Evolutionary conservation across 1,140 invertebrate genomes (phyloP).

Genomic region (Odontomachus brunneus): DNA sequence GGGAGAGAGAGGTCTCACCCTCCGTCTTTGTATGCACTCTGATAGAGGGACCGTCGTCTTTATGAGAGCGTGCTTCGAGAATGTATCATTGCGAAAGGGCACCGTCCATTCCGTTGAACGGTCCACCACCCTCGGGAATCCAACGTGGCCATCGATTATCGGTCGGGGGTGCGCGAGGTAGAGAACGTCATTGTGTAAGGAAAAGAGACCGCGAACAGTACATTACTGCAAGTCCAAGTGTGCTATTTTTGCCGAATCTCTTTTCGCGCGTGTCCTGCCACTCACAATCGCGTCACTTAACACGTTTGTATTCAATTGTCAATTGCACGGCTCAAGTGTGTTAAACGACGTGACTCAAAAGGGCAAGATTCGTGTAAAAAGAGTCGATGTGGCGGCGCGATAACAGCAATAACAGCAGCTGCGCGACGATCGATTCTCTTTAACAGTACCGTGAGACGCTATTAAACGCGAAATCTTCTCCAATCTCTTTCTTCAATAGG

Average conservation of each 20-base stretch:
- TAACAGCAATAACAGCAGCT: too few relatives aligned
- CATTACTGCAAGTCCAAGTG: too few relatives aligned
- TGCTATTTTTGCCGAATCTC: too few relatives aligned
- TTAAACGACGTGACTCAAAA: too few relatives aligned
- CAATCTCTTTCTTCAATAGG: not conserved
- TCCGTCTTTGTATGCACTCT: too few relatives aligned
- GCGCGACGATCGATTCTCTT: constrained; percentile 9
- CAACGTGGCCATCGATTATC: not conserved
- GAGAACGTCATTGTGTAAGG: not conserved
- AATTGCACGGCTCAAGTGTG: too few relatives aligned
- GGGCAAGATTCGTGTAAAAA: too few relatives aligned
- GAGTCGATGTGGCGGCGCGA: too few relatives aligned
- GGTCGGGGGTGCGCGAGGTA: not conserved
- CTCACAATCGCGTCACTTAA: too few relatives aligned
- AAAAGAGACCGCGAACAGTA: not conserved
- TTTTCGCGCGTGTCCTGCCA: too few relatives aligned
- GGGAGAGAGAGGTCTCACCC: too few relatives aligned
- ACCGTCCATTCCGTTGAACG: not conserved
- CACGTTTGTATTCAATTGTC: too few relatives aligned
- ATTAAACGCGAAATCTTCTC: constrained; percentile 52
- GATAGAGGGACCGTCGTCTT: not conserved
- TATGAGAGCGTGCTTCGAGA: not conserved
- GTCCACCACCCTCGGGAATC: not conserved
- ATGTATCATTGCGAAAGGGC: constrained; percentile 2
- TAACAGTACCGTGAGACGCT: constrained; percentile 28